These are phyloP conservation scores for Lordiphosa collinella DNA, from an alignment of 1,140 invertebrate genomes.

Conservation along the genomic window DNA sequence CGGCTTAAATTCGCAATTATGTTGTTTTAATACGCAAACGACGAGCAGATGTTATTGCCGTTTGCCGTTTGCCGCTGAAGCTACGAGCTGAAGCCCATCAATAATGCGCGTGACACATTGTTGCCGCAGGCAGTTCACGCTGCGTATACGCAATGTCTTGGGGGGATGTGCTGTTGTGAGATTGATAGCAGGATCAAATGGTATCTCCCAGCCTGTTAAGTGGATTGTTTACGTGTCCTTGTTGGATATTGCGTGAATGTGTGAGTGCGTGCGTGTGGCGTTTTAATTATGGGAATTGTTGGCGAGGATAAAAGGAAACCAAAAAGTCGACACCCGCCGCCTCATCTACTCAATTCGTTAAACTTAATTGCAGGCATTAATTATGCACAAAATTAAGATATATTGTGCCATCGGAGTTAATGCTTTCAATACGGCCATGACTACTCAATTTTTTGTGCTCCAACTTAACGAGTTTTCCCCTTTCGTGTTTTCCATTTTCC, in stretches of 20 bases:
- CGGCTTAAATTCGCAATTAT: conserved; percentile 68
- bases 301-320: conserved; percentile 17
- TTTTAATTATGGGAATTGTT: conserved; percentile 38
- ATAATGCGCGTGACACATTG: conserved; percentile 63
- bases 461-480: conserved; percentile 3
- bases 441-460: conserved; percentile 55
- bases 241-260: conserved; percentile 1
- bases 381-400: conserved; percentile 65
- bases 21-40: conserved; percentile 65
- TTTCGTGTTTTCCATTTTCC: conserved; percentile 23
- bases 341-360: conserved; percentile 6
- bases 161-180: conserved; percentile 30
- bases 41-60: conserved; percentile 53
- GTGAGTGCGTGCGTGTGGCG: conserved; percentile 11
- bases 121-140: conserved; percentile 40
- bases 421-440: conserved; percentile 32
- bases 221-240: conserved; percentile 58
- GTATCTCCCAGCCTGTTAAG: conserved; percentile 70
- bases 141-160: conserved; percentile 47
- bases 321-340: conserved; percentile 17
- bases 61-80: conserved; percentile 39
- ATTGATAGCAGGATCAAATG: conserved; percentile 74
- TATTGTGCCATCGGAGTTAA: conserved; percentile 54
- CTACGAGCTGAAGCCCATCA: conserved; percentile 43
- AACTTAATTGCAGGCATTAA: conserved; percentile 64